Evolutionary conservation across 92 coral and sea anemone genomes (phyloP), one percentile per base, ranked within the genome.

Genomic region (Palythoa grandiflora): DNA sequence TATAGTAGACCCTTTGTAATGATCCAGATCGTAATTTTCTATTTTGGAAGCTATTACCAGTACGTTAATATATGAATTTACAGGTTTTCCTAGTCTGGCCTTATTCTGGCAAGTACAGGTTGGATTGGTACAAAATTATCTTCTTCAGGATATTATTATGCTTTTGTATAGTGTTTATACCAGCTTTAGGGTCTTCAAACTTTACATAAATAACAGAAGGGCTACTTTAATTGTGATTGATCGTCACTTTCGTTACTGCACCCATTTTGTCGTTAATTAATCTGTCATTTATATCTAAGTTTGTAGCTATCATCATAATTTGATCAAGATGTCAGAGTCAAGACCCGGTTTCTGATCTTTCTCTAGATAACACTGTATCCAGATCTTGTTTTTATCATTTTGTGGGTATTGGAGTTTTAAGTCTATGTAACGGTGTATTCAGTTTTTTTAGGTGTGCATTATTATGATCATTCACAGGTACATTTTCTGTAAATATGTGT

Each of bases 21-120:
- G 28, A 28, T 28, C 28, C 28, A 28, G 28, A 28, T 28, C 28
- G 28, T 28, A 28, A 28, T 28, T 28, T 28, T 28, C 28, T 28
- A 28, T 28, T 28, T 28, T 28, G 28, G 28, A 28, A 28, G 28
- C 28, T 28, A 28, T 28, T 28, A 28, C 0, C 28, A 28, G 28
- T 28, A 28, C 28, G 28, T 28, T 28, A 28, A 28, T 28, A 28
- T 28, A 28, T 28, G 28, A 28, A 28, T 28, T 28, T 28, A 28
- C 28, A 28, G 20, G 83, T 73, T 89, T 92, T 53, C 89, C 87
- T 70, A 87, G 92, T 63, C 91, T 87, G 61, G 81, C 59, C 71
- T 91, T 91, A 91, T 80, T 83, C 89, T 89, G 44, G 93, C 91
- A 65, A 89, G 86, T 76, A 92, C 61, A 57, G 89, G 95, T 76